Percentiles rank a stretch among this genome's conserved stretches.
Evolutionary conservation across 2,888 invertebrate species (phyloP).

Genomic region (Agrotis clavis): DNA sequence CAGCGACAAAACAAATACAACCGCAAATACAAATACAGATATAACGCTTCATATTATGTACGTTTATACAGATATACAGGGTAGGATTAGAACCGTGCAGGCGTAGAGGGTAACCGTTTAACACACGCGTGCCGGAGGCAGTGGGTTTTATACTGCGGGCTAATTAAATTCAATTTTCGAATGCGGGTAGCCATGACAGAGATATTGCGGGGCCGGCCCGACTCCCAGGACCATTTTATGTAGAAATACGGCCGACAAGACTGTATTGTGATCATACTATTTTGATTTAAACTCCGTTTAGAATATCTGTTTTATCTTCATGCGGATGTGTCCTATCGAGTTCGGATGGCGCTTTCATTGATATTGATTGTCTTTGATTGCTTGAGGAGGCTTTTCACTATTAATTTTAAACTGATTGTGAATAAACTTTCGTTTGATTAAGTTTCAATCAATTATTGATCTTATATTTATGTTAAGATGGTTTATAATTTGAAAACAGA

Average conservation of each 20-base stretch:
- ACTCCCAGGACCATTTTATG: slow-evolving; percentile 57
- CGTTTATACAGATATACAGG: slow-evolving; percentile 35
- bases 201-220: slow-evolving; percentile 72
- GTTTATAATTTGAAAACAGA: background rate
- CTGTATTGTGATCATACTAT: slow-evolving; percentile 51
- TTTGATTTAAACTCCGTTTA: slow-evolving; percentile 46
- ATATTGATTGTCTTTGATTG: slow-evolving; percentile 26
- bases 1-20: slow-evolving; percentile 48
- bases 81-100: slow-evolving; percentile 59
- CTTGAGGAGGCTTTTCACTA: slow-evolving; percentile 22
- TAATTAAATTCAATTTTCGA: slow-evolving; percentile 86
- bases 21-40: slow-evolving; percentile 42
- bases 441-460: background rate
- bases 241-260: slow-evolving; percentile 54
- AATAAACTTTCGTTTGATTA: background rate
- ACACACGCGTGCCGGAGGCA: slow-evolving; percentile 65
- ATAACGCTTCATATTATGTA: slow-evolving; percentile 50
- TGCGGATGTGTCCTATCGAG: slow-evolving; percentile 22
- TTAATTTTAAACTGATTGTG: slow-evolving; percentile 4
- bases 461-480: background rate
- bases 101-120: slow-evolving; percentile 66
- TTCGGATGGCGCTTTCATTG: slow-evolving; percentile 29
- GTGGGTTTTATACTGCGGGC: slow-evolving; percentile 73
- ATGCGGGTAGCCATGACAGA: slow-evolving; percentile 79
- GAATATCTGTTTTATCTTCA: slow-evolving; percentile 41